Evolutionary conservation across 2,113 vertebrate genomes (phyloP).

Genomic region (Chrysemys picta): DNA sequence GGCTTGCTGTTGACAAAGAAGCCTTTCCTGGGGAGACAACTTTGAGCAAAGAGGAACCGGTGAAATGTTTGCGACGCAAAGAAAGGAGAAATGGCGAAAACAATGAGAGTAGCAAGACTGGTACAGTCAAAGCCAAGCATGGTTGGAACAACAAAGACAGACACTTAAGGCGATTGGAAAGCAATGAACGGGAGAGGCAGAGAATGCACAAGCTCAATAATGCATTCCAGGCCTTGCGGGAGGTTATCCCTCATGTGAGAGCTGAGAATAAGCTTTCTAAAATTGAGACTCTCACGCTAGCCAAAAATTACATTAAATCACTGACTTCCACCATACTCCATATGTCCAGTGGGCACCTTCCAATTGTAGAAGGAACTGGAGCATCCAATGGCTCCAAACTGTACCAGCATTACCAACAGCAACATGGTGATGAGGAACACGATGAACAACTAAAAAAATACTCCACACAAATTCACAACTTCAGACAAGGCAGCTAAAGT

Average conservation of each 20-base stretch:
- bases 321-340: constrained; percentile 93
- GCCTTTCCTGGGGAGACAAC: constrained; percentile 71
- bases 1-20: constrained; percentile 75
- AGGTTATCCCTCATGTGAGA: constrained; percentile 94
- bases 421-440: constrained; percentile 77
- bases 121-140: constrained; percentile 62
- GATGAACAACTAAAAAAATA: constrained; percentile 86
- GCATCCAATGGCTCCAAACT: constrained; percentile 79
- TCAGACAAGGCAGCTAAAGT: constrained; percentile 81
- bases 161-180: constrained; percentile 88
- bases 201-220: constrained; percentile 99
- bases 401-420: constrained; percentile 90
- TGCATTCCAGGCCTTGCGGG: constrained; percentile 94
- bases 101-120: constrained; percentile 31
- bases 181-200: constrained; percentile 95
- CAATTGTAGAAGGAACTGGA: constrained; percentile 72
- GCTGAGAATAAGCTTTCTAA: constrained; percentile 97
- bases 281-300: constrained; percentile 97
- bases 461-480: constrained; percentile 85
- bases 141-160: constrained; percentile 82
- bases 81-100: constrained; percentile 36
- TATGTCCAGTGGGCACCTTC: constrained; percentile 89
- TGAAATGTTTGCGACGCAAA: constrained; percentile 79
- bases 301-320: constrained; percentile 98
- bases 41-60: constrained; percentile 82